These are phyloP conservation scores for Ispidina lecontei DNA, from an alignment of 2,797 vertebrate species.

Conservation along the genomic window DNA sequence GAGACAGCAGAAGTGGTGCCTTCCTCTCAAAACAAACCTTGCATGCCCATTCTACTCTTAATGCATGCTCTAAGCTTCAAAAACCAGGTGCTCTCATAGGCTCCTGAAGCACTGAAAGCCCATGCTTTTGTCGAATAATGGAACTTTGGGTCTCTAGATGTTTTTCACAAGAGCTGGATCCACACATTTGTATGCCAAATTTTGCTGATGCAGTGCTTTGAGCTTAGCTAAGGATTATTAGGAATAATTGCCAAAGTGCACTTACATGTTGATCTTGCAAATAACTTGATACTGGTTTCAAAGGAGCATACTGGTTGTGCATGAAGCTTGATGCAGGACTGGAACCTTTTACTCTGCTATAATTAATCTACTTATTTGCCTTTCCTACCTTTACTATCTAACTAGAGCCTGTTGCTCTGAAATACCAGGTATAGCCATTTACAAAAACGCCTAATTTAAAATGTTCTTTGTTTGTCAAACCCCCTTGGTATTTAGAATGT, in stretches of 20 bases:
- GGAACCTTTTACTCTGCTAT: not conserved
- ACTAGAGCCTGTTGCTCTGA: not conserved
- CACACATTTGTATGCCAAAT: not conserved
- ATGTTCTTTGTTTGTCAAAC: not conserved
- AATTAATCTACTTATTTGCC: not conserved
- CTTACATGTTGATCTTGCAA: not conserved
- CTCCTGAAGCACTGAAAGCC: not conserved
- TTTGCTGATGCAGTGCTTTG: not conserved
- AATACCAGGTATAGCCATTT: not conserved
- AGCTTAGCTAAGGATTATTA: not conserved
- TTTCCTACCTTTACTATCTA: not conserved
- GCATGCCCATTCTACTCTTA: not conserved
- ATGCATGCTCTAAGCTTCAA: not conserved
- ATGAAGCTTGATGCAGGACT: not conserved
- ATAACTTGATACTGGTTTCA: not conserved
- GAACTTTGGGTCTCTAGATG: not conserved
- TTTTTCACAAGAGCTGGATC: not conserved
- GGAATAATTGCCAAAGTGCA: not conserved
- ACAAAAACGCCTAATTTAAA: not conserved
- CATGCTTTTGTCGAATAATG: not conserved
- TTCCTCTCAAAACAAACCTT: not conserved
- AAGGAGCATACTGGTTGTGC: not conserved
- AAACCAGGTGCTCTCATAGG: not conserved
- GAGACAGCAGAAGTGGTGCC: not conserved
- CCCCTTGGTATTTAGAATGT: not conserved